Evolutionary conservation across 2,113 vertebrate species (phyloP).

Genomic region (Pholis gunnellus): DNA sequence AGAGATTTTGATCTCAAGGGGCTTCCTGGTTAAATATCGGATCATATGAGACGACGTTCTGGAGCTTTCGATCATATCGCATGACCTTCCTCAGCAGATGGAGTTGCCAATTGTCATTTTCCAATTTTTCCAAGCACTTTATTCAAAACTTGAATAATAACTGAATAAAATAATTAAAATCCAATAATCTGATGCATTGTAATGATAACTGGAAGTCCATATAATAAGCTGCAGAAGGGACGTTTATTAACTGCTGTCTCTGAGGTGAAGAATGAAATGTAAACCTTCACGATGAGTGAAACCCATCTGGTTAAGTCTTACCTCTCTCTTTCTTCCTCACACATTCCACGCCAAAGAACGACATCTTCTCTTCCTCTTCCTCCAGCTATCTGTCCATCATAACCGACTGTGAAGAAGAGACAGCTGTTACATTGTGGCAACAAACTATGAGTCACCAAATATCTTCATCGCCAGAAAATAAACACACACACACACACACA

Average conservation of each 20-base stretch:
- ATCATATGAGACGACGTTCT: too few species aligned
- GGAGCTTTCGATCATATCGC: too few species aligned
- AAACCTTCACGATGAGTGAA: background rate
- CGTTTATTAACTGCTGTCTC: background rate
- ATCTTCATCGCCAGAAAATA: background rate
- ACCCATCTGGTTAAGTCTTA: constrained; percentile 36
- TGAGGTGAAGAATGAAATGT: background rate
- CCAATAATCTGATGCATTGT: background rate
- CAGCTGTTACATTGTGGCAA: background rate
- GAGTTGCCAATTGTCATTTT: background rate
- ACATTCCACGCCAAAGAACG: constrained; percentile 86
- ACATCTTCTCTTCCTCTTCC: constrained; percentile 81
- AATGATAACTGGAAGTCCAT: background rate
- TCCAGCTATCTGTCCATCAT: constrained; percentile 81
- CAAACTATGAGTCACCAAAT: background rate
- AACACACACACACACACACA: background rate
- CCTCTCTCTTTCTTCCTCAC: constrained; percentile 85
- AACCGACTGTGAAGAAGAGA: constrained; percentile 39
- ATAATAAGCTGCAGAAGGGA: background rate
- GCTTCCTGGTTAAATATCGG: too few species aligned
- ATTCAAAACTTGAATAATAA: background rate
- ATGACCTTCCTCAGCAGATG: background rate
- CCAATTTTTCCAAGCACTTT: background rate
- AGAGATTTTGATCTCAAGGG: too few species aligned
- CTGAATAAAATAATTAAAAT: background rate